Evolutionary conservation across 2,888 invertebrate species (phyloP).

Genomic region (Melanotus villosus): DNA sequence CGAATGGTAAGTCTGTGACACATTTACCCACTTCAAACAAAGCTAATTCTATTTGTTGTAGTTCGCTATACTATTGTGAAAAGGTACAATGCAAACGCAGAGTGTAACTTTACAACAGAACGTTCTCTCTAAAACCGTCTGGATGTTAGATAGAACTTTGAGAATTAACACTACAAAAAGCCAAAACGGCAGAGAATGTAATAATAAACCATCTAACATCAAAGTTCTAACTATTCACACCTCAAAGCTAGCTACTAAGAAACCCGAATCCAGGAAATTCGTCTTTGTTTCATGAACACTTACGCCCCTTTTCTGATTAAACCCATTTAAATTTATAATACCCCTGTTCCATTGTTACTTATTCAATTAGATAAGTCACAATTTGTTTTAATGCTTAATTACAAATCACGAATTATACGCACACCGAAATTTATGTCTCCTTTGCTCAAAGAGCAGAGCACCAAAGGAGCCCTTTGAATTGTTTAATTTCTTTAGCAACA

Average conservation of each 20-base stretch:
- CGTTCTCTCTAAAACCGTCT: too few relatives aligned
- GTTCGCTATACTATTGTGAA: slow-evolving; percentile 11
- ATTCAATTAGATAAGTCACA: slow-evolving; percentile 7
- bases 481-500: neutral
- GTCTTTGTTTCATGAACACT: slow-evolving; percentile 6
- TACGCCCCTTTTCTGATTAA: slow-evolving; percentile 12
- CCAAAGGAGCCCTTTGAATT: neutral
- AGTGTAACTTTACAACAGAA: slow-evolving; percentile 5
- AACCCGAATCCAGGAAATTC: neutral
- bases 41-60: slow-evolving; percentile 25
- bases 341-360: neutral
- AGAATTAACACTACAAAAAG: slow-evolving; percentile 5
- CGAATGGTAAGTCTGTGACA: slow-evolving; percentile 15
- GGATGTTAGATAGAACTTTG: neutral
- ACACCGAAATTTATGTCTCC: too few relatives aligned
- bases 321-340: slow-evolving; percentile 8
- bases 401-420: slow-evolving; percentile 5
- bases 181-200: neutral
- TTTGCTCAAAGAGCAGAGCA: too few relatives aligned
- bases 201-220: slow-evolving; percentile 5
- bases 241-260: neutral
- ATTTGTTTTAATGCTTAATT: slow-evolving; percentile 4
- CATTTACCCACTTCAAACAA: slow-evolving; percentile 20
- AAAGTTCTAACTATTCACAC: neutral
- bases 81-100: slow-evolving; percentile 11